phyloP scores from a whole-genome alignment of 2,797 vertebrate genomes.

The Jordanella pulchra region DNA sequence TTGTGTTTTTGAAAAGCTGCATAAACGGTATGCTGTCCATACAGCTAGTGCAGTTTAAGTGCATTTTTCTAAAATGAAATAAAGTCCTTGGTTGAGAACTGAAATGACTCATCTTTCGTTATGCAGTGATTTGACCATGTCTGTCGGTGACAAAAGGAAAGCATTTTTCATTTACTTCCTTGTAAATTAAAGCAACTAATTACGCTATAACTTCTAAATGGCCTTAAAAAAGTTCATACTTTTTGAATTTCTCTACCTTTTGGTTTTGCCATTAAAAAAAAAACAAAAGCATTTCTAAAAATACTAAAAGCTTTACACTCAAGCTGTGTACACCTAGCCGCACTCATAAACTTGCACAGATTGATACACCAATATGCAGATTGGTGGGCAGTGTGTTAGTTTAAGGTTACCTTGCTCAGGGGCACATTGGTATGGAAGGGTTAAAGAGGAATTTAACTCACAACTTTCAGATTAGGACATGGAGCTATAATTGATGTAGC shows the following conservation, averaged over 20 bases:
- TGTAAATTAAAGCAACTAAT: not conserved
- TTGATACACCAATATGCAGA: not conserved
- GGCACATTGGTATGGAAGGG: not conserved
- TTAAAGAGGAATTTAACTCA: not conserved
- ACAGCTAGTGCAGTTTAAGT: constrained; percentile 9
- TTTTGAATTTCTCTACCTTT: not conserved
- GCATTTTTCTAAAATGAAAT: not conserved
- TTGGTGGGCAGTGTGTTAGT: not conserved
- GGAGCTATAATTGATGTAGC: too few species aligned
- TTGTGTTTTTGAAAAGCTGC: constrained; percentile 21
- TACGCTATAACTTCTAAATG: not conserved
- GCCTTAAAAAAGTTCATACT: not conserved
- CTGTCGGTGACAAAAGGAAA: not conserved
- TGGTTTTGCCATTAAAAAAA: not conserved
- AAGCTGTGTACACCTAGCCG: not conserved
- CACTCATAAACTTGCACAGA: not conserved
- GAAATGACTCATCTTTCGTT: not conserved
- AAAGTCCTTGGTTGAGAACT: too few species aligned
- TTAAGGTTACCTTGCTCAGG: not conserved
- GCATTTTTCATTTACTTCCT: not conserved
- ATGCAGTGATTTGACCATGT: not conserved
- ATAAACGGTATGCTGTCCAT: constrained; percentile 7
- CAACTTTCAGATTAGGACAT: not conserved
- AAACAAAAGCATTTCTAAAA: not conserved
- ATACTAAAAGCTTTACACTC: not conserved